Base-by-base conservation (phyloP, 1,140 invertebrate genomes). In the Plectrocnemia conspersa region DNA sequence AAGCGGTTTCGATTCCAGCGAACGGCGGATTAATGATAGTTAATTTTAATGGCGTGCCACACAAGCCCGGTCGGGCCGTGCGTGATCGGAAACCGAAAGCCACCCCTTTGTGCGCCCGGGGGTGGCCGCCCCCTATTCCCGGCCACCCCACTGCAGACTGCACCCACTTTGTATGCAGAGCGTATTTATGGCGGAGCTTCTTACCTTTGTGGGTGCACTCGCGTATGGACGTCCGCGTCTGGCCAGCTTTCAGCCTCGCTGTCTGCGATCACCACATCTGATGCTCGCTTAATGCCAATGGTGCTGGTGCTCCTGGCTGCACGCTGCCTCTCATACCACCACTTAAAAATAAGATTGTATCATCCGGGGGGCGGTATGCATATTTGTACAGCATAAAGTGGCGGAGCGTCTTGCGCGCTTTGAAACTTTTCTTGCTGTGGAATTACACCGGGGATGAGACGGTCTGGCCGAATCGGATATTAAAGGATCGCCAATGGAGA, bases 41-140 rank as follows among this genome's bases (percentile, higher is more conserved):
- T 59, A 59, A 59, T 54, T 59, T 54, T 59, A 54, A 54, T 44
- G 45, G 52, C 32, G 57, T 52, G 55, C 55, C 41, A 15, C 35
- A 44, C 25, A 42, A 19, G n/a, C n/a, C n/a, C n/a, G n/a, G n/a
- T n/a, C n/a, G 49, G 42, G 32, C 38, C 41, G 38, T 32, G 57
- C 52, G 52, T 54, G 57, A 59, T 48, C 56, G 41, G 56, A 58
- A 58, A 58, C 48, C 56, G 21, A 52, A 44, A 54, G 29, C 5
- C 27, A 18, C n/a, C n/a, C n/a, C n/a, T n/a, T n/a, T n/a, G 27
- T 6, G 27, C n/a, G 27, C 6, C 27, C n/a, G 27, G 27, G 27
- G 27, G 27, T 29, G 27, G 27, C 6, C 27, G 27, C 6, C 27
- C 27, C 6, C n/a, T n/a, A n/a, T n/a, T n/a, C n/a, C n/a, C 7